Percentiles rank a stretch among this genome's conserved stretches.
phyloP scores from a whole-genome alignment of 2,888 invertebrate species.

The Cylindroiulus punctatus region DNA sequence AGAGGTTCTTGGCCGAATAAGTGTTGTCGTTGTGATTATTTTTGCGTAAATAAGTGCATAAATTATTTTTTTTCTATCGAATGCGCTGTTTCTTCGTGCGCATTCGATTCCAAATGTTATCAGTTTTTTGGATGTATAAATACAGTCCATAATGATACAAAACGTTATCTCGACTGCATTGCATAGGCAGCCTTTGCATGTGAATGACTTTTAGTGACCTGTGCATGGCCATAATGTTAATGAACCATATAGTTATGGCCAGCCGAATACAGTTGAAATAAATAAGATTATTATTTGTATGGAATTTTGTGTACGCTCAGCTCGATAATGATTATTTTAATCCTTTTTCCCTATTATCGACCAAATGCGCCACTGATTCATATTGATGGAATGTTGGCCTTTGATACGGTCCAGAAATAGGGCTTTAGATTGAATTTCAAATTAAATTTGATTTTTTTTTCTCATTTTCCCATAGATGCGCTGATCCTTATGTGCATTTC shows the following conservation, averaged over 20 bases:
- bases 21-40: slow-evolving; percentile 18
- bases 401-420: not conserved
- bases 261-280: not conserved
- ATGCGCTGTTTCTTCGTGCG: not conserved
- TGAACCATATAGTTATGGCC: slow-evolving; percentile 18
- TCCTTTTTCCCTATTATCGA: not conserved
- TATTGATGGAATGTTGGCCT: not conserved
- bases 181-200: not conserved
- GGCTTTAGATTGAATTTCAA: not conserved
- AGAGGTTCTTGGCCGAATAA: slow-evolving; percentile 10
- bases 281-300: not conserved
- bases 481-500: too few species aligned
- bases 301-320: not conserved
- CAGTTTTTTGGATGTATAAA: not conserved
- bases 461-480: not conserved
- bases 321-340: not conserved
- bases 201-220: slow-evolving; percentile 18
- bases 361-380: not conserved
- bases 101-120: not conserved
- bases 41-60: slow-evolving; percentile 18
- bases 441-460: not conserved
- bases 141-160: not conserved
- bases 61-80: not conserved
- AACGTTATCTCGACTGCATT: slow-evolving; percentile 1
- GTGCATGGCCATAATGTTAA: not conserved